These are phyloP conservation scores for Clusia tigrina DNA, from an alignment of 2,888 invertebrate species.

Conservation along the genomic window DNA sequence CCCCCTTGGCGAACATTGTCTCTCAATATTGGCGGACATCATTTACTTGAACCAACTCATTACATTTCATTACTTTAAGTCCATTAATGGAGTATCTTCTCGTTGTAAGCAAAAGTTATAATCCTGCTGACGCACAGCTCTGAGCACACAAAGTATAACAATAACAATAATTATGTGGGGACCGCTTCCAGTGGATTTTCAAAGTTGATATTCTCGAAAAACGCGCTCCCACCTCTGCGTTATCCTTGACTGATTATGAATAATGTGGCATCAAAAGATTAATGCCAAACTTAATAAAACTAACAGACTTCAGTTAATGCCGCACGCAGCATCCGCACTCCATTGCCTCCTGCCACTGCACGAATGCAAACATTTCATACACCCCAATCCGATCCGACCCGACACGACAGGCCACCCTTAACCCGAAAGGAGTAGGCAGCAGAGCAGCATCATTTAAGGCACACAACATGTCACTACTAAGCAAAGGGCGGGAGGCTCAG, in stretches of 20 bases:
- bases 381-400: too few relatives aligned
- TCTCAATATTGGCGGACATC: too few relatives aligned
- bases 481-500: not conserved
- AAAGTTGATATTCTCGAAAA: not conserved
- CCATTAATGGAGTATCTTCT: too few relatives aligned
- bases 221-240: not conserved
- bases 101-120: too few relatives aligned
- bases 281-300: slow-evolving; percentile 30
- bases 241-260: slow-evolving; percentile 30
- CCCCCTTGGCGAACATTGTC: too few relatives aligned
- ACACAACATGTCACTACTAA: slow-evolving; percentile 15
- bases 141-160: too few relatives aligned
- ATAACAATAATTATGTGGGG: too few relatives aligned
- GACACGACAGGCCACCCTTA: not conserved
- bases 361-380: too few relatives aligned
- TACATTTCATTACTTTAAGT: too few relatives aligned
- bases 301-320: not conserved
- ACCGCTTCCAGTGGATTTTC: not conserved
- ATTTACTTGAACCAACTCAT: too few relatives aligned
- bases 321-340: not conserved
- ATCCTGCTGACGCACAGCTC: too few relatives aligned
- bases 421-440: not conserved
- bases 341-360: too few relatives aligned
- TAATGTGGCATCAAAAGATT: slow-evolving; percentile 33
- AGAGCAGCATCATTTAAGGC: slow-evolving; percentile 25